These are phyloP conservation scores for Actenoides lindsayi DNA, from an alignment of 2,113 vertebrate genomes.

Conservation along the genomic window DNA sequence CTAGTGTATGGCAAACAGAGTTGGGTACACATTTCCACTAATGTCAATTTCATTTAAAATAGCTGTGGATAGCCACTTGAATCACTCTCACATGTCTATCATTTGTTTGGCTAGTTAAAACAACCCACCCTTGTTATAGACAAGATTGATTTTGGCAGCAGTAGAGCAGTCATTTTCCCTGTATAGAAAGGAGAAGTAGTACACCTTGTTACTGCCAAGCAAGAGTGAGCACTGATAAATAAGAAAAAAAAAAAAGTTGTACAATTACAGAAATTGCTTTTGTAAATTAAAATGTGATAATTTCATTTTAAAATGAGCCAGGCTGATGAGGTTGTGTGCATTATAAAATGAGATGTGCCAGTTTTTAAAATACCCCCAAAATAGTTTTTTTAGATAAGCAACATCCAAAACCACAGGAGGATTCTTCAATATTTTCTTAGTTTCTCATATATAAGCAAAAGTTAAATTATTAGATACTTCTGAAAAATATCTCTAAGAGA, in stretches of 20 bases:
- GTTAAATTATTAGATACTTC: neutral
- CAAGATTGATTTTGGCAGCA: constrained; percentile 41
- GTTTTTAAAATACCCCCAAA: neutral
- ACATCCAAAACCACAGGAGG: neutral
- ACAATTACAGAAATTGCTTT: neutral
- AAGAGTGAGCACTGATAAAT: neutral
- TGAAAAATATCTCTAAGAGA: neutral
- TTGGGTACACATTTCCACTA: neutral
- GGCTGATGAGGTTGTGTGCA: neutral
- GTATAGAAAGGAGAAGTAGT: neutral
- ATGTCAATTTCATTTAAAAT: neutral
- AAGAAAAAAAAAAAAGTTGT: neutral
- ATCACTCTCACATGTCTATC: constrained; percentile 2
- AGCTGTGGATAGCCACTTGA: constrained; percentile 5
- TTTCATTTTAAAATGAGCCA: neutral
- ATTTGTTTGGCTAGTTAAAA: neutral
- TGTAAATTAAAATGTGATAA: neutral
- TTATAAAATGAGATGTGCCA: neutral
- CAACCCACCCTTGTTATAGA: neutral
- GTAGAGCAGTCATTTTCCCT: neutral
- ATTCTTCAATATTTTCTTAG: constrained; percentile 8
- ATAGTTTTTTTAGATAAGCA: neutral
- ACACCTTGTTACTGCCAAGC: neutral
- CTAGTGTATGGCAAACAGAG: neutral
- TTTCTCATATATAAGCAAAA: constrained; percentile 13